A percentile compares a stretch with the other conserved stretches of the same genome.
Conservation (phyloP, 2,888 invertebrate species). For the Notodonta ziczac region DNA sequence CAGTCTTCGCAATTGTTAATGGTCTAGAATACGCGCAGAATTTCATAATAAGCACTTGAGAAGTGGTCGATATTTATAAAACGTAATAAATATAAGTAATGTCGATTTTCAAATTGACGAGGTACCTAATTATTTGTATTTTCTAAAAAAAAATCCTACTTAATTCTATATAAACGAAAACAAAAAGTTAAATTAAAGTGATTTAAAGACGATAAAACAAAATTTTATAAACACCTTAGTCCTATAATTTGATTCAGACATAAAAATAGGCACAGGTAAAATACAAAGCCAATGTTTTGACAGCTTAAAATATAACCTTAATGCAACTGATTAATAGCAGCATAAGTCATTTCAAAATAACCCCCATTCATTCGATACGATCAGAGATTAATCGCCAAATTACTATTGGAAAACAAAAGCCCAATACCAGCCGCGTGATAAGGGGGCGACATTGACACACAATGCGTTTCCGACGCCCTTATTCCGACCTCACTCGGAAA, state of each 20-base stretch:
- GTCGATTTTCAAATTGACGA: too few species aligned
- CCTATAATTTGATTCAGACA: neutral
- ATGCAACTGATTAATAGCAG: slow-evolving; percentile 2
- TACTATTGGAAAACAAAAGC: slow-evolving; percentile 9
- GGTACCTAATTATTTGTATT: too few species aligned
- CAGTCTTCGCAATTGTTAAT: too few species aligned
- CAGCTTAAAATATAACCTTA: slow-evolving; percentile 1
- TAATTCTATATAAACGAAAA: too few species aligned
- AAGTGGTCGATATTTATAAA: too few species aligned
- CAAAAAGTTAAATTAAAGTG: too few species aligned
- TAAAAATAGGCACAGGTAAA: neutral
- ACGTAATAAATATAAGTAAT: too few species aligned
- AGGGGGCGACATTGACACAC: slow-evolving; percentile 10
- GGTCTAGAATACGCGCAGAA: too few species aligned
- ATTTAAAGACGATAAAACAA: too few species aligned
- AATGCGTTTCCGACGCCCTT: slow-evolving; percentile 8
- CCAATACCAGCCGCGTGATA: slow-evolving; percentile 2
- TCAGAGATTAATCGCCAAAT: slow-evolving; percentile 6
- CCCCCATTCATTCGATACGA: slow-evolving; percentile 7
- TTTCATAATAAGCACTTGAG: too few species aligned
- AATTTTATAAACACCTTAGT: too few species aligned
- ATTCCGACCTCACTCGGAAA: slow-evolving; percentile 13
- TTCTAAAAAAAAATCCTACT: too few species aligned
- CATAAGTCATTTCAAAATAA: slow-evolving; percentile 3
- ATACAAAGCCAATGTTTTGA: neutral